phyloP scores from a whole-genome alignment of 2,113 vertebrate genomes.

The Petromus typicus region DNA sequence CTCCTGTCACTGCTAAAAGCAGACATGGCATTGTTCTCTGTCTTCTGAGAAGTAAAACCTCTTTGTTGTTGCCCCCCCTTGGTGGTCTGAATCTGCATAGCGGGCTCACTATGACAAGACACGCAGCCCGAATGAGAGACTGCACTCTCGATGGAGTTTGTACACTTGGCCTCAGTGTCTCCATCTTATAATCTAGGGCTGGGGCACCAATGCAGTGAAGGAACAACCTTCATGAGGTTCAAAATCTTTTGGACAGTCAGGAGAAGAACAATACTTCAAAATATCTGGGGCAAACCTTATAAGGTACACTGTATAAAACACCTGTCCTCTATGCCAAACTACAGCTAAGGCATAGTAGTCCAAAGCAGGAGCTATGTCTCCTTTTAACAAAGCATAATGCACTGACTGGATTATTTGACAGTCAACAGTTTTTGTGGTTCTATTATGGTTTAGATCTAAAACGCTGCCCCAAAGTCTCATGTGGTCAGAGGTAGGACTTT shows the following conservation, averaged over 20 bases:
- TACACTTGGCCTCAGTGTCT: neutral
- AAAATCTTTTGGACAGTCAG: neutral
- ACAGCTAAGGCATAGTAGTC: neutral
- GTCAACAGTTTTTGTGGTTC: neutral
- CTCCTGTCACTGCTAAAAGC: neutral
- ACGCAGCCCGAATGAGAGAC: neutral
- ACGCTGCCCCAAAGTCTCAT: neutral
- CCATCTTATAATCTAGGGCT: too few species aligned
- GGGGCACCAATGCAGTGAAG: neutral
- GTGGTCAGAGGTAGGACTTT: neutral
- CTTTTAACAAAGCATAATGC: neutral
- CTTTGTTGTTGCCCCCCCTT: neutral
- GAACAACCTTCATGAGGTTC: neutral
- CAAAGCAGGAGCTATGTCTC: neutral
- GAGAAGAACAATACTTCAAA: constrained; percentile 6
- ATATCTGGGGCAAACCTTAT: neutral
- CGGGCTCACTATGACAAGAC: neutral
- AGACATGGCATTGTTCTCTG: neutral
- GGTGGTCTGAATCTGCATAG: neutral
- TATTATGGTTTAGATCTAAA: neutral
- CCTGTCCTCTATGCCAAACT: neutral
- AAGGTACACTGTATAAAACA: neutral
- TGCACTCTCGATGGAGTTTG: too few species aligned
- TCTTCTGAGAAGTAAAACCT: neutral
- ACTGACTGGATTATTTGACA: neutral